Percentiles rank a stretch among this genome's conserved stretches.
Evolutionary conservation across 2,797 vertebrate genomes (phyloP).

Genomic region (Takifugu ocellatus): DNA sequence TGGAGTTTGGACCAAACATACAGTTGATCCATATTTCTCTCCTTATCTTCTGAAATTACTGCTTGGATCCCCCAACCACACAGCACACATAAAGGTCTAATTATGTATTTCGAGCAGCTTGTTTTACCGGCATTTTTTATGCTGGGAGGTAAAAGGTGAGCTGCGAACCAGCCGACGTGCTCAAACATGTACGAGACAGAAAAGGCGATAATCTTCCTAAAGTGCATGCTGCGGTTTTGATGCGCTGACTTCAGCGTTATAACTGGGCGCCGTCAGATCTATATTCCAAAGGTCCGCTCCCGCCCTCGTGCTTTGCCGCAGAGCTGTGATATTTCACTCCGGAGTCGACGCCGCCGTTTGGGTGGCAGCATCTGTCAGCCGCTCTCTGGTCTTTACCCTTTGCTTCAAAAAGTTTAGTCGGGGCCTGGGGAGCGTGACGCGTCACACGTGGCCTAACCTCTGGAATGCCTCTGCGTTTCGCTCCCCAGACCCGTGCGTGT

Average conservation of each 20-base stretch:
- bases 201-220: background rate
- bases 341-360: constrained; percentile 34
- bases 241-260: background rate
- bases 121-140: constrained; percentile 36
- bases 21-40: no score
- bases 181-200: constrained; percentile 32
- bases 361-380: constrained; percentile 42
- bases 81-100: background rate
- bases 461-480: constrained; percentile 39
- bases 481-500: constrained; percentile 45
- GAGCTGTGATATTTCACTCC: constrained; percentile 44
- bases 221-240: no score
- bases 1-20: no score
- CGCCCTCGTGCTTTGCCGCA: background rate
- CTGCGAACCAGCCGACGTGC: constrained; percentile 34
- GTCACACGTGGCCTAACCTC: constrained; percentile 44
- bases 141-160: constrained; percentile 23
- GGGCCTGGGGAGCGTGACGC: constrained; percentile 41
- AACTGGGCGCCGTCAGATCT: background rate
- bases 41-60: no score
- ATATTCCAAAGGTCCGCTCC: background rate
- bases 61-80: no score
- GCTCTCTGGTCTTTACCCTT: constrained; percentile 58
- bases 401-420: constrained; percentile 58
- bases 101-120: background rate